Evolutionary conservation across 2,113 vertebrate species (phyloP).

Genomic region (Amphiprion percula): DNA sequence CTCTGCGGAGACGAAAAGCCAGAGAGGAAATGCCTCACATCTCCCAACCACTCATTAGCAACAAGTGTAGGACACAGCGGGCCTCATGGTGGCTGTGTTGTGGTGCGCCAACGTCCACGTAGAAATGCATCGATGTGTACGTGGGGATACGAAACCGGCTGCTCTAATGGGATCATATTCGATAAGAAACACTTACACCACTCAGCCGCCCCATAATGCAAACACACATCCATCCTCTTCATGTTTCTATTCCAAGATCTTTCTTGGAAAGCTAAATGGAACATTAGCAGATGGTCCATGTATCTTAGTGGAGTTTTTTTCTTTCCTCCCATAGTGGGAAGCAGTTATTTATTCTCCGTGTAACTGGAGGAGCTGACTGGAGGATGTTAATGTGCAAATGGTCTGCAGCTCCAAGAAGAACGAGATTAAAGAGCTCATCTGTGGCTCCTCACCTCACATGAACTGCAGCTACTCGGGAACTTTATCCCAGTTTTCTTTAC

Average conservation of each 20-base stretch:
- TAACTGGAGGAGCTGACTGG: constrained; percentile 43
- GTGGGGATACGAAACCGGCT: constrained; percentile 51
- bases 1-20: constrained; percentile 47
- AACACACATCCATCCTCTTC: constrained; percentile 64
- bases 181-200: constrained; percentile 78
- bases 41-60: constrained; percentile 71
- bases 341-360: constrained; percentile 59
- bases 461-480: constrained; percentile 16
- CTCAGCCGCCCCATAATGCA: constrained; percentile 73
- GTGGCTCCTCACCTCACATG: constrained; percentile 29
- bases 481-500: constrained; percentile 1
- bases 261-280: constrained; percentile 83
- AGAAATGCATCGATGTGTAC: constrained; percentile 40
- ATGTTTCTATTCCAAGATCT: constrained; percentile 77
- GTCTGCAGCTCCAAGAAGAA: constrained; percentile 32
- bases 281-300: constrained; percentile 76
- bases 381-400: constrained; percentile 49
- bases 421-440: constrained; percentile 40
- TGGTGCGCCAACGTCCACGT: neutral
- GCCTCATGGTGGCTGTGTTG: constrained; percentile 10
- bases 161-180: constrained; percentile 79
- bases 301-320: constrained; percentile 64
- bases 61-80: constrained; percentile 54
- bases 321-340: constrained; percentile 44
- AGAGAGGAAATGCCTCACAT: constrained; percentile 71